phyloP scores from a whole-genome alignment of 2,113 vertebrate genomes.

The Pelvicachromis taeniatus region DNA sequence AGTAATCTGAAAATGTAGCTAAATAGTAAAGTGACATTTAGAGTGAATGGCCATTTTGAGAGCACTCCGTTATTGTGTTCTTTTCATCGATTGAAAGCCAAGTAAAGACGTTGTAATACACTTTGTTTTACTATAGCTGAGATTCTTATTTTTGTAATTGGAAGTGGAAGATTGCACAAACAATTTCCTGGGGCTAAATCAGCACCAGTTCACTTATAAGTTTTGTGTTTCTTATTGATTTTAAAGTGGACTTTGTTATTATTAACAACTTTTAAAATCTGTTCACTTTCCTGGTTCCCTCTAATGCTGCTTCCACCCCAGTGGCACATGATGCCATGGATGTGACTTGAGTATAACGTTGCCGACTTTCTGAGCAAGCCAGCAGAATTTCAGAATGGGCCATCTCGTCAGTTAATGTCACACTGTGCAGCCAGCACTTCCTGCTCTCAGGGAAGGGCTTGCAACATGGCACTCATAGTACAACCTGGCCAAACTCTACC shows the following conservation, averaged over 20 bases:
- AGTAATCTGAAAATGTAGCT: background rate
- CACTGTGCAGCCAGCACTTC: slow-evolving; percentile 26
- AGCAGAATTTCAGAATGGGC: slow-evolving; percentile 34
- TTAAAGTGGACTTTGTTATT: background rate
- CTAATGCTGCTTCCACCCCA: background rate
- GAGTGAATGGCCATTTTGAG: background rate
- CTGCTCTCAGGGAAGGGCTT: slow-evolving; percentile 12
- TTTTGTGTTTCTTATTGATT: rapidly evolving
- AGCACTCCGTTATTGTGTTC: background rate
- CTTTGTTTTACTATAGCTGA: background rate
- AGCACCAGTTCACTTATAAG: background rate
- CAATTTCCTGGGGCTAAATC: background rate
- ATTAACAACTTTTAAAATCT: background rate
- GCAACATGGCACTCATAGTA: background rate
- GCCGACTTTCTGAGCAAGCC: slow-evolving; percentile 11
- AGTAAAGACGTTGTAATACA: background rate
- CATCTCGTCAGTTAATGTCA: slow-evolving; percentile 17
- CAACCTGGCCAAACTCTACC: slow-evolving; percentile 25
- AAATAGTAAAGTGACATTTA: background rate
- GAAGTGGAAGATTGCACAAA: background rate
- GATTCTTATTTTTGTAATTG: background rate
- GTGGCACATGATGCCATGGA: background rate
- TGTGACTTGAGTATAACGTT: slow-evolving; percentile 9
- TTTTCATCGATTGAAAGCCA: background rate
- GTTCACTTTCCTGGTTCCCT: background rate